Evolutionary conservation across 2,888 invertebrate genomes (phyloP), one percentile per base, ranked within the genome.

Genomic region (Polylopha cassiicola): DNA sequence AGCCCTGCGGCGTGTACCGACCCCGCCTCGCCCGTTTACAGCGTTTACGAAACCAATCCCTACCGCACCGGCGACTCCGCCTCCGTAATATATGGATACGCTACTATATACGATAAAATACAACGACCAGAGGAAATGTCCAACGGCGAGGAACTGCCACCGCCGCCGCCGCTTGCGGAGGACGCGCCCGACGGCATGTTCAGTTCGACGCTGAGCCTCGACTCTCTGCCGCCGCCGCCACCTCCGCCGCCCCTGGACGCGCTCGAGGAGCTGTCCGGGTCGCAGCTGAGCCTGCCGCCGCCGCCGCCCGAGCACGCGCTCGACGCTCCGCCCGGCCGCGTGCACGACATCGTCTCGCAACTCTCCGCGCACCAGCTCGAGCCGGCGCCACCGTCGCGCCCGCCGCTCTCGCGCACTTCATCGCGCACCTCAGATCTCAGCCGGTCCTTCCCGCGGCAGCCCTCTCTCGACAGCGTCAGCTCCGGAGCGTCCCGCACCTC

Each of bases 181-280:
- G 73, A 73, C 18, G 47, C 65, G 0, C 65, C 68, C 0, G 80
- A 78, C 34, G 74, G 65, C 15, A 89, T 94, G 86, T 91, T 93
- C 63, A 89, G 92, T 34, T 93, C 93, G 1, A 93, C 91, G 7
- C 77, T 93, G 6, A 94, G 94, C 13, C 71, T 94, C 22, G 94
- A 94, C 54, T 93, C 93, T n/a, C 72, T 94, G 43, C 93, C 93
- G 0, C 94, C 93, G 8, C 94, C 94, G 1, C 94, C 93, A 8
- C 94, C 94, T 1, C 92, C 88, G 28, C 91, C 91, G 22, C 91
- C 91, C 3, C 79, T 79, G 45, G 47, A 62, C 7, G 46, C 57
- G 2, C 43, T 71, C 8, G 80, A 81, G 29, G 90, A 91, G 43
- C 72, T 91, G 4, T 87, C 89, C 6, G 93, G 92, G 3, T 93